Evolutionary conservation across 1,140 invertebrate species (phyloP), one percentile per base, ranked within the genome.

Genomic region (Drosophila eugracilis): DNA sequence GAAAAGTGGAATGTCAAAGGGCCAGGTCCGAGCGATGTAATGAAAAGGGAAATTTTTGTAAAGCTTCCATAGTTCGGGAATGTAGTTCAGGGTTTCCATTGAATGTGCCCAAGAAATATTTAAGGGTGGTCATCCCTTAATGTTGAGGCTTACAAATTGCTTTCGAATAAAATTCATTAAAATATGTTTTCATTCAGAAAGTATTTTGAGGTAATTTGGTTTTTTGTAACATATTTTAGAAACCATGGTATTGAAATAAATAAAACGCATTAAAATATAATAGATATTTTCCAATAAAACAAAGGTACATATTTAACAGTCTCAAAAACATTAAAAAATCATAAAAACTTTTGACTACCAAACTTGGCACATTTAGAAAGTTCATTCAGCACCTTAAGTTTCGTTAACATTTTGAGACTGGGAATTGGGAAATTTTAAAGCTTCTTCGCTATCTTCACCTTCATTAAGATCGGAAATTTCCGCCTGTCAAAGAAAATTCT

Each of bases 1-100:
- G 57, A 53, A 73, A 73, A 73, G 69, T 73, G 70, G 70, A 73
- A 73, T 73, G 70, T 73, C 70, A 73, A 73, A 73, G 49, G 69
- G 57, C 55, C 67, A 15, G 30, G 48, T 60, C 69, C 70, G 49
- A 73, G 55, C 37, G 45, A 39, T 19, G 58, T 63, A 72, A 73
- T 73, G 70, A 73, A 73, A 73, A 73, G 70, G 47, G 70, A 73
- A 73, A 73, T 48, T 73, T 73, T 36, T 59, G 36, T 73, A 62
- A 32, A 22, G 28, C 41, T 28, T 10, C 28, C 34, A 47, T 39
- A 62, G 67, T 52, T 72, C 10, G 45, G 47, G 32, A 62, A 66
- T 41, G 32, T 26, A 66, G 36, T 67, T 42, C 22, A 53, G 26
- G 45, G 36, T 65, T 37, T 63, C 17, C 12, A 41, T 19, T 65